These are phyloP conservation scores for Adela reaumurella DNA, from an alignment of 2,888 invertebrate species.

Conservation along the genomic window DNA sequence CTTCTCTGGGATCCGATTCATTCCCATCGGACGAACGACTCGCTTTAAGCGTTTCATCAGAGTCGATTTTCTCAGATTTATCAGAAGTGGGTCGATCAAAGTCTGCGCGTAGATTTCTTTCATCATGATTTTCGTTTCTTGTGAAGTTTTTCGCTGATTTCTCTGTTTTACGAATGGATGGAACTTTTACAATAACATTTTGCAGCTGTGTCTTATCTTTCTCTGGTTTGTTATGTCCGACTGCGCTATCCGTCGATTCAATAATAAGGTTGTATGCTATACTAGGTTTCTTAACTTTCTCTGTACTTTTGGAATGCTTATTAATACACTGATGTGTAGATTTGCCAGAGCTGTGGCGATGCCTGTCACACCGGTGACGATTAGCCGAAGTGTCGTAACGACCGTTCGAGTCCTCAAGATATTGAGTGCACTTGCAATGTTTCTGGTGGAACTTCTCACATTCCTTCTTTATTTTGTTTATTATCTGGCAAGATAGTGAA, in stretches of 20 bases:
- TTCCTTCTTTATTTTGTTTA: slow-evolving; percentile 40
- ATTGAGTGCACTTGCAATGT: slow-evolving; percentile 23
- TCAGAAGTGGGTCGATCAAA: slow-evolving; percentile 12
- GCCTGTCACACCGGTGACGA: slow-evolving; percentile 31
- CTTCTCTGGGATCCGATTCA: slow-evolving; percentile 10
- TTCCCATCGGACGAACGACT: too few relatives aligned
- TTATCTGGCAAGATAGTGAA: slow-evolving; percentile 33
- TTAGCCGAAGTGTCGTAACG: slow-evolving; percentile 32
- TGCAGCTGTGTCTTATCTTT: slow-evolving; percentile 21
- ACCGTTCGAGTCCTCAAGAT: slow-evolving; percentile 9
- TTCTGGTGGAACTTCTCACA: slow-evolving; percentile 42
- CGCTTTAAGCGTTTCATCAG: too few relatives aligned
- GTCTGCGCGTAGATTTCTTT: not conserved
- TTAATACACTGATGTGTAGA: slow-evolving; percentile 30
- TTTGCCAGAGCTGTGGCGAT: slow-evolving; percentile 29
- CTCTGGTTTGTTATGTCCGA: slow-evolving; percentile 17
- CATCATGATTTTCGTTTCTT: slow-evolving; percentile 8
- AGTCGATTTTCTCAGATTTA: too few relatives aligned
- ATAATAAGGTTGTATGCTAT: slow-evolving; percentile 46
- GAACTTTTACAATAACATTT: slow-evolving; percentile 42
- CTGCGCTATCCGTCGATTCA: slow-evolving; percentile 42
- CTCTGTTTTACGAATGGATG: slow-evolving; percentile 19
- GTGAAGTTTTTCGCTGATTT: not conserved
- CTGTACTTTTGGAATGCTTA: slow-evolving; percentile 20
- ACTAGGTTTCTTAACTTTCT: slow-evolving; percentile 33